Evolutionary conservation across 2,797 vertebrate species (phyloP).

Genomic region (Anomalospiza imberbis): DNA sequence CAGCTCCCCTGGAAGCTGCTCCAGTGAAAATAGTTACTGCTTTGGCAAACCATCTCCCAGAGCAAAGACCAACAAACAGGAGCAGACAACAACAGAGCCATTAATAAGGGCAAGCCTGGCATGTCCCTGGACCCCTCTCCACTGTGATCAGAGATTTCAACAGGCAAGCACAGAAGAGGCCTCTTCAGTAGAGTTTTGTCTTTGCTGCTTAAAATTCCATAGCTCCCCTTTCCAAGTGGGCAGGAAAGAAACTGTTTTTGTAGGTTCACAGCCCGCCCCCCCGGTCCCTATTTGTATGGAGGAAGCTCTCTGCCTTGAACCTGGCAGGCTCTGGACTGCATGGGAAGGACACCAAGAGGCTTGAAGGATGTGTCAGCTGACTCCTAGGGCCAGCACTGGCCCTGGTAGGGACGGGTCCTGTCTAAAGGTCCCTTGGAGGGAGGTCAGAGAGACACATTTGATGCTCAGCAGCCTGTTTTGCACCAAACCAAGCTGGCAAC

Average conservation of each 20-base stretch:
- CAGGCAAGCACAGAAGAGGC: slow-evolving; percentile 2
- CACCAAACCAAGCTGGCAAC: background rate
- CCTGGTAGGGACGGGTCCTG: background rate
- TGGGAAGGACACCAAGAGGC: background rate
- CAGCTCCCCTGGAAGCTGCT: background rate
- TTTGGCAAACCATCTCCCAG: background rate
- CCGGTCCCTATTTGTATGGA: background rate
- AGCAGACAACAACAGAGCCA: slow-evolving; percentile 49
- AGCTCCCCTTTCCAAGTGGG: slow-evolving; percentile 1
- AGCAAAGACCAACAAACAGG: slow-evolving; percentile 14
- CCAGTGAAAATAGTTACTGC: background rate
- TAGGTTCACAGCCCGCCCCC: background rate
- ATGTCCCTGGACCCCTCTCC: background rate
- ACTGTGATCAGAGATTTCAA: background rate
- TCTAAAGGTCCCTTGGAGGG: background rate
- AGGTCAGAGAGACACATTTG: background rate
- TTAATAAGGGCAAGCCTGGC: slow-evolving; percentile 42
- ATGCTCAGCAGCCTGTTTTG: background rate
- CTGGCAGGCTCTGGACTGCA: slow-evolving; percentile 18
- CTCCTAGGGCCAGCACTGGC: background rate
- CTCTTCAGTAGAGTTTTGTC: slow-evolving; percentile 54
- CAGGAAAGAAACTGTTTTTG: slow-evolving; percentile 34
- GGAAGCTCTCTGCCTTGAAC: background rate
- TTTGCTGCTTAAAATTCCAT: slow-evolving; percentile 56
- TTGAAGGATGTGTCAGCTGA: background rate